These are phyloP conservation scores for Drosophila setifemur DNA, from an alignment of 1,140 invertebrate species.

Conservation along the genomic window DNA sequence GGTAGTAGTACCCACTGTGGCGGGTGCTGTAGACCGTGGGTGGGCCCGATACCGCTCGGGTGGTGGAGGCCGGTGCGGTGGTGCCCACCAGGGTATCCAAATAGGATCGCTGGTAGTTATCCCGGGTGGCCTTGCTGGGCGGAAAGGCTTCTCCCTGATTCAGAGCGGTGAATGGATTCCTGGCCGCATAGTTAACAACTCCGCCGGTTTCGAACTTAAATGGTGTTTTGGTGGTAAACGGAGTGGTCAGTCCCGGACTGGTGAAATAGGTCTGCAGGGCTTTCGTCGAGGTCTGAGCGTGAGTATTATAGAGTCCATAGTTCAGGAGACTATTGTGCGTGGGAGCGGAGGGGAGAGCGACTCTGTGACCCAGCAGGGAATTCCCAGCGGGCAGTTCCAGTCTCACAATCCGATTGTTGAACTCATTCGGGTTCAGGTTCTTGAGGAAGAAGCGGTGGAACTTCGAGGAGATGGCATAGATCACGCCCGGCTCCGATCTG, in stretches of 20 bases:
- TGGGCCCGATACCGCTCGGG: conserved; percentile 9
- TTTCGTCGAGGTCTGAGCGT: conserved; percentile 33
- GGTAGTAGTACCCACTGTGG: conserved; percentile 61
- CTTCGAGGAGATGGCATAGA: conserved; percentile 88
- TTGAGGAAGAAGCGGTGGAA: conserved; percentile 91
- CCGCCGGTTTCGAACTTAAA: conserved; percentile 65
- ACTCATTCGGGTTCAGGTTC: conserved; percentile 84
- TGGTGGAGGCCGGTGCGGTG: conserved; percentile 11
- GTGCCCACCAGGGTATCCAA: conserved; percentile 60
- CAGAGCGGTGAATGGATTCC: conserved; percentile 74
- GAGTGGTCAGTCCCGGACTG: conserved; percentile 52
- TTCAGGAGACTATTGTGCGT: conserved; percentile 57
- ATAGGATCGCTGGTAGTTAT: conserved; percentile 61
- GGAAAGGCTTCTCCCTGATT: conserved; percentile 78
- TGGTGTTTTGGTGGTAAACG: conserved; percentile 59
- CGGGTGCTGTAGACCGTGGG: conserved; percentile 35
- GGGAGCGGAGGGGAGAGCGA: conserved; percentile 25
- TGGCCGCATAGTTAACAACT: conserved; percentile 49
- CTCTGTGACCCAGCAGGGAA: conserved; percentile 19
- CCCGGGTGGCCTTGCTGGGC: conserved; percentile 63
- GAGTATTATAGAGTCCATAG: conserved; percentile 43
- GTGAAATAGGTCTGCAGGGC: conserved; percentile 62
- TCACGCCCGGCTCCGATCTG: conserved; percentile 85
- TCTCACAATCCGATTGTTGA: conserved; percentile 86
- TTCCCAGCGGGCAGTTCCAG: conserved; percentile 72